Evolutionary conservation across 2,888 invertebrate genomes (phyloP).

Genomic region (Stenichneumon culpator): DNA sequence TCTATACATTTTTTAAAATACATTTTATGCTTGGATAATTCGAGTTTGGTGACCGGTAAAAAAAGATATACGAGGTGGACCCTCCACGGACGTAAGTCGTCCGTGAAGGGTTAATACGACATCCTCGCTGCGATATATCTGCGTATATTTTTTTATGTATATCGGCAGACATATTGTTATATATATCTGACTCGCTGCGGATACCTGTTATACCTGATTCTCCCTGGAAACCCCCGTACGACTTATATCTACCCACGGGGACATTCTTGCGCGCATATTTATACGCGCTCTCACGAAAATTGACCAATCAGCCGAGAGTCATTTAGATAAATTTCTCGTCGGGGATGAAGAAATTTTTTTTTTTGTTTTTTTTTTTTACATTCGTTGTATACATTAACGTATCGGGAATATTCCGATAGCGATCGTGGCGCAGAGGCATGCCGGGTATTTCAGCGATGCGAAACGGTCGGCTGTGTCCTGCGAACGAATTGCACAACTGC

Average conservation of each 20-base stretch:
- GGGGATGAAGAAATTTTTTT: background rate
- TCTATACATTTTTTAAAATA: background rate
- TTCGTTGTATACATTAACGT: background rate
- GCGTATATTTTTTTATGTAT: background rate
- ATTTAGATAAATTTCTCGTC: conserved; percentile 25
- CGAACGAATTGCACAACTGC: conserved; percentile 65
- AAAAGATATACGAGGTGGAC: too few relatives aligned
- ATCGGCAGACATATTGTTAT: background rate
- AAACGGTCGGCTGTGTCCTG: conserved; percentile 18
- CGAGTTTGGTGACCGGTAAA: too few relatives aligned
- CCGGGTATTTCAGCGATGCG: conserved; percentile 44
- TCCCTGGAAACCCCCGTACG: background rate
- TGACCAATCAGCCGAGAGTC: conserved; percentile 35
- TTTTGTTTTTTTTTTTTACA: background rate
- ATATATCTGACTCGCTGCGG: background rate
- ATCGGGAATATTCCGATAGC: conserved; percentile 22
- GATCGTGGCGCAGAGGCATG: conserved; percentile 15
- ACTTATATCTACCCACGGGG: conserved; percentile 18
- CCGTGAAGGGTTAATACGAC: background rate
- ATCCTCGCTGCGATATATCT: background rate
- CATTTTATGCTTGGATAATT: background rate
- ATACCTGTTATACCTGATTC: conserved; percentile 32
- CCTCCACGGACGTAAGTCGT: too few relatives aligned
- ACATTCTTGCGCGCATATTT: conserved; percentile 8
- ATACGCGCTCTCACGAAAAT: conserved; percentile 18